Percentiles rank a stretch among this genome's conserved stretches.
phyloP scores from a whole-genome alignment of 2,888 invertebrate genomes.

The Liopterus haemorrhoidalis region DNA sequence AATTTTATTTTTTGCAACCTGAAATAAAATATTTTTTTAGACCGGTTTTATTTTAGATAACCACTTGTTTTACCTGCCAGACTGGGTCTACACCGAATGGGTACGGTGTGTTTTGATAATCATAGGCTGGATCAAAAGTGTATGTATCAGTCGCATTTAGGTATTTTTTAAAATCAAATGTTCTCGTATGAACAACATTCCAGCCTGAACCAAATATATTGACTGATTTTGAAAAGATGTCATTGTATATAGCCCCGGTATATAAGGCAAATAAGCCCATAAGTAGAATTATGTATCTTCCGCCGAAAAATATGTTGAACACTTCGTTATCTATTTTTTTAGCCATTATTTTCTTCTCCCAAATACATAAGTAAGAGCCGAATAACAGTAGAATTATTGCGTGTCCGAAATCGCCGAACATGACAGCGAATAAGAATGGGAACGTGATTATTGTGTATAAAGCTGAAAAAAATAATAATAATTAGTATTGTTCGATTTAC shows the following conservation, averaged over 20 bases:
- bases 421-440: constrained; percentile 71
- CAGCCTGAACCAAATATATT: constrained; percentile 66
- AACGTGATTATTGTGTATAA: constrained; percentile 68
- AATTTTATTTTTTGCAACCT: constrained; percentile 60
- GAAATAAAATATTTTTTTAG: constrained; percentile 35
- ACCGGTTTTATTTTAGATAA: not conserved
- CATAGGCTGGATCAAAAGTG: constrained; percentile 46
- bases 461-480: constrained; percentile 47
- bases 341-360: constrained; percentile 54
- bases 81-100: constrained; percentile 67
- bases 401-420: constrained; percentile 74
- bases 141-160: constrained; percentile 35
- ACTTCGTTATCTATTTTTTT: constrained; percentile 56
- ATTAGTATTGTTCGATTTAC: no score
- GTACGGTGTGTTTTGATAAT: constrained; percentile 52
- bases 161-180: not conserved
- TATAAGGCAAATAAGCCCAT: constrained; percentile 72
- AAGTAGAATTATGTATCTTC: constrained; percentile 65
- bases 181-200: constrained; percentile 43
- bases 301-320: constrained; percentile 66
- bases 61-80: constrained; percentile 58
- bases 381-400: constrained; percentile 62
- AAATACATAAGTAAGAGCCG: constrained; percentile 57
- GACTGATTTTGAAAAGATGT: constrained; percentile 63
- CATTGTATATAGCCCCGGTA: constrained; percentile 70